Evolutionary conservation across 2,113 vertebrate species (phyloP), one percentile per base, ranked within the genome.

Genomic region (Proterorhinus semilunaris): DNA sequence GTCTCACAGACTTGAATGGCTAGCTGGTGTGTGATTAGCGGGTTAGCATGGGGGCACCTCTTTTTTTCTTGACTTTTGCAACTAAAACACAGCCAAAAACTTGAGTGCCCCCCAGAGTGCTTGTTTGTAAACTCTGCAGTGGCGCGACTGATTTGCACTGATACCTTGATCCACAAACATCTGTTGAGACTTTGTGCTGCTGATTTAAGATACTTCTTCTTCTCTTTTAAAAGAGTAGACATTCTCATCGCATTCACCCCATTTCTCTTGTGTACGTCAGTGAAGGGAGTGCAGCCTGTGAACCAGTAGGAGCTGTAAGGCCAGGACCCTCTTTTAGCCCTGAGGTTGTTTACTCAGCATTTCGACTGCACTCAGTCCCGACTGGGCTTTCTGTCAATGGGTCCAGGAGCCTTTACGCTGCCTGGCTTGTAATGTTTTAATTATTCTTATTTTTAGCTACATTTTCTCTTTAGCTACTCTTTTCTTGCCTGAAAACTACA

Each of bases 1-100:
- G 68, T 80, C 66, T 52, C 66, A 61, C 65, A 72, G 42, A 82
- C 77, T 85, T 65, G 21, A 58, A 79, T 82, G 78, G 80, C 75
- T 44, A 44, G 47, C 17, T 65, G 72, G 68, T 68, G 65, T 76
- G 50, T 71, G 64, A 70, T 62, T 66, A 49, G 46, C 5, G 11
- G 50, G 54, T 48, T 45, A 16, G n/a, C n/a, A 48, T 53, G 10
- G 17, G 72, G 46, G 58, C n/a, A 53, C 57, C 61, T 11, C 51
- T 27, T 66, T 45, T 17, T 10, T 10, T 68, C 66, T 45, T 36
- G 1, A 46, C 58, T 72, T 59, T 7, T 64, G 58, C 45, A 58
- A 15, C 65, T 36, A 10, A 16, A 74, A 49, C 15, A 57, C n/a
- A 59, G 44, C 27, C 27, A 9, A 21, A 27, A 27, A 67, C 74